phyloP scores from a whole-genome alignment of 1,140 invertebrate genomes.

The Pachyrhynchus sulphureomaculatus region DNA sequence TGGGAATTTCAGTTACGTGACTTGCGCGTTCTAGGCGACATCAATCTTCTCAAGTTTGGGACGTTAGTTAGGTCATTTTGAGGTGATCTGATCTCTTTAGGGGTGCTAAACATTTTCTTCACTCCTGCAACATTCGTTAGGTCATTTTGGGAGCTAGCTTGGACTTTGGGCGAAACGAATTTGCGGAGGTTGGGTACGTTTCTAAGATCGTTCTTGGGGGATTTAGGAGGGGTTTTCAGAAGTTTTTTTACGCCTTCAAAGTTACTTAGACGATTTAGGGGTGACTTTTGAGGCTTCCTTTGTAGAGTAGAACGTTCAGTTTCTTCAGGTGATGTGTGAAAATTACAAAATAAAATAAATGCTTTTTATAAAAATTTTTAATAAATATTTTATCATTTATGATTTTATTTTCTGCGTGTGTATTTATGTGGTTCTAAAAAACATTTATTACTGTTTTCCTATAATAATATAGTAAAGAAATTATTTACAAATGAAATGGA shows the following conservation, averaged over 20 bases:
- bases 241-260: slow-evolving; percentile 44
- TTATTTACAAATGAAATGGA: too few relatives aligned
- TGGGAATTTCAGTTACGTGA: too few relatives aligned
- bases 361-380: too few relatives aligned
- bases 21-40: too few relatives aligned
- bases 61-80: slow-evolving; percentile 53
- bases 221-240: slow-evolving; percentile 40
- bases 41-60: slow-evolving; percentile 43
- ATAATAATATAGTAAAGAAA: too few relatives aligned
- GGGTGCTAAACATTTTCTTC: too few relatives aligned
- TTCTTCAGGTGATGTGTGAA: background rate
- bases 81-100: too few relatives aligned
- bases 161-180: slow-evolving; percentile 43
- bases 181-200: slow-evolving; percentile 49
- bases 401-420: too few relatives aligned
- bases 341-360: background rate
- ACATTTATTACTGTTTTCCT: too few relatives aligned
- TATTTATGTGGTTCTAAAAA: too few relatives aligned
- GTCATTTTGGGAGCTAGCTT: slow-evolving; percentile 25
- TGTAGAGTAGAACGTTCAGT: slow-evolving; percentile 6
- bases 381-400: too few relatives aligned
- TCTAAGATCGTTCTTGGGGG: slow-evolving; percentile 53
- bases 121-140: too few relatives aligned
- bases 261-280: slow-evolving; percentile 49
- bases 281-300: slow-evolving; percentile 41